phyloP scores from a whole-genome alignment of 1,140 invertebrate species.

The Nilaparvata lugens region DNA sequence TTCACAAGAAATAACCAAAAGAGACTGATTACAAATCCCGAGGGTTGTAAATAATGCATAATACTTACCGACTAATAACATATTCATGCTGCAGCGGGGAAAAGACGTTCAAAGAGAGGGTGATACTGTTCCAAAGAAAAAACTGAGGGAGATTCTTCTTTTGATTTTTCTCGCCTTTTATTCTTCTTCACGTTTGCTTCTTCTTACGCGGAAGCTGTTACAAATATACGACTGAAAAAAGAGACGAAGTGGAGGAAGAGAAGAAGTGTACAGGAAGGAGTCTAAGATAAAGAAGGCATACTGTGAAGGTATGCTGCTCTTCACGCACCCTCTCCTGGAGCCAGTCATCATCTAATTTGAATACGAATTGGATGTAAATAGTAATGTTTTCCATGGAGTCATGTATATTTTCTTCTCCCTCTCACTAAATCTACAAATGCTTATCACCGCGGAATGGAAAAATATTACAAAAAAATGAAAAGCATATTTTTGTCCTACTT shows the following conservation, averaged over 20 bases:
- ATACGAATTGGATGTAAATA: conserved; percentile 6
- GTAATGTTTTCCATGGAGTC: not conserved
- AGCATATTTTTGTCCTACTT: too few relatives aligned
- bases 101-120: too few relatives aligned
- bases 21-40: not conserved
- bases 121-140: not conserved
- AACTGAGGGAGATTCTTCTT: not conserved
- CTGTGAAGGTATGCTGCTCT: too few relatives aligned
- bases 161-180: not conserved
- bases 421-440: too few relatives aligned
- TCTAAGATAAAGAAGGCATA: too few relatives aligned
- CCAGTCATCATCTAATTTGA: conserved; percentile 2
- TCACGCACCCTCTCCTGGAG: not conserved
- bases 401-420: too few relatives aligned
- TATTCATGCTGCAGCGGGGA: not conserved
- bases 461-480: too few relatives aligned
- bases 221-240: not conserved
- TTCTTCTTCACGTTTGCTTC: not conserved
- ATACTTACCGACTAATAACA: conserved; percentile 1
- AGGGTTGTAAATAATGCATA: conserved; percentile 1
- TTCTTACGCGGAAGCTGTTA: not conserved
- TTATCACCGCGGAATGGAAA: too few relatives aligned
- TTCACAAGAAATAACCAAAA: too few relatives aligned
- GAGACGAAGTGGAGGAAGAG: too few relatives aligned
- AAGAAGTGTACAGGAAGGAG: too few relatives aligned